Percentiles rank a stretch among this genome's conserved stretches.
These are phyloP conservation scores for Notarius quadriscutis DNA, from an alignment of 2,113 vertebrate genomes.

Conservation along the genomic window DNA sequence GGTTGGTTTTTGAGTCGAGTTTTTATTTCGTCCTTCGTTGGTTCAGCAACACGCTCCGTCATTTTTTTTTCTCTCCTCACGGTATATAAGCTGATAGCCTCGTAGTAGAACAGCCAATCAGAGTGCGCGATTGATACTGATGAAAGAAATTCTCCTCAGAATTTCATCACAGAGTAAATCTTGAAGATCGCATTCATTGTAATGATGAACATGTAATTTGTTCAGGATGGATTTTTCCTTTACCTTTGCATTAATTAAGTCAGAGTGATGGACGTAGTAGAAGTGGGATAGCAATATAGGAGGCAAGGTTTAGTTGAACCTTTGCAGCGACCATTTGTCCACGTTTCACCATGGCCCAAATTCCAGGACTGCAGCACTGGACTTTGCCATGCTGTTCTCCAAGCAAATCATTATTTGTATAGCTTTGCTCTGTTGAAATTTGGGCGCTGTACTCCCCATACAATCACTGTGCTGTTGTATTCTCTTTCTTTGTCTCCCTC, in stretches of 20 bases:
- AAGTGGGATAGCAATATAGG: neutral
- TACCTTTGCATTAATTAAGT: neutral
- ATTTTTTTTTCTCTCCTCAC: too few species aligned
- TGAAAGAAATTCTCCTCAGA: neutral
- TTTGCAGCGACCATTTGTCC: neutral
- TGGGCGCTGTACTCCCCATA: neutral
- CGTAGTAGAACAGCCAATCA: too few species aligned
- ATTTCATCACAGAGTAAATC: neutral
- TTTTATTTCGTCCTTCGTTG: too few species aligned
- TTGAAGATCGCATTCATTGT: neutral
- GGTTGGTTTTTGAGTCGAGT: too few species aligned
- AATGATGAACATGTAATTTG: neutral
- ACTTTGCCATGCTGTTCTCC: neutral
- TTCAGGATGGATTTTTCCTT: neutral
- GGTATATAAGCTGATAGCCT: too few species aligned
- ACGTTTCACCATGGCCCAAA: neutral
- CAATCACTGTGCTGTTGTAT: neutral
- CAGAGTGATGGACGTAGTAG: neutral
- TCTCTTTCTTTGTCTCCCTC: neutral
- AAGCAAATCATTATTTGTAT: constrained; percentile 28
- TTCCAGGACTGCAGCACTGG: neutral
- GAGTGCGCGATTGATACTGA: neutral
- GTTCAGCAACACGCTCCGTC: too few species aligned
- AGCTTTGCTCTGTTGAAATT: constrained; percentile 5
- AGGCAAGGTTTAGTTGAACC: neutral